Conservation (phyloP, 2,797 vertebrate genomes). For the Protosalanx chinensis region DNA sequence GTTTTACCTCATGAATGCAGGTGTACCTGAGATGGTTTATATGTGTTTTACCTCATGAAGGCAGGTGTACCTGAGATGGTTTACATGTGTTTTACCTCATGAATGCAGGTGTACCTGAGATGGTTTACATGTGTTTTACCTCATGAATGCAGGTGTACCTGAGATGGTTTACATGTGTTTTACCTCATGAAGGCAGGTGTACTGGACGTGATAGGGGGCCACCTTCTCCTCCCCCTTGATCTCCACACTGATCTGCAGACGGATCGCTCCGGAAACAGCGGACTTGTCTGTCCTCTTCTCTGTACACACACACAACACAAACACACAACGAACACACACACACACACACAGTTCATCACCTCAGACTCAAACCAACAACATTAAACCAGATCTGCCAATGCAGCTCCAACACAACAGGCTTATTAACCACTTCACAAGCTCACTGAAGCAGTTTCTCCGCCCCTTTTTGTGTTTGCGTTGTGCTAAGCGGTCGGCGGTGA, state of each 20-base stretch:
- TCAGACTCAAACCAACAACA: slow-evolving; percentile 3
- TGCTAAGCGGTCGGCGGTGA: slow-evolving; percentile 47
- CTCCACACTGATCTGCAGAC: slow-evolving; percentile 96
- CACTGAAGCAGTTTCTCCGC: slow-evolving; percentile 39
- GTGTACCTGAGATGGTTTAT: background rate
- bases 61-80: slow-evolving; percentile 79
- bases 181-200: slow-evolving; percentile 98
- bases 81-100: no score
- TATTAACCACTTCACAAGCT: slow-evolving; percentile 49
- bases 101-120: no score
- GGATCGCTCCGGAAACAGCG: slow-evolving; percentile 94
- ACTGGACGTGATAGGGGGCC: slow-evolving; percentile 94
- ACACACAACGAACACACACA: background rate
- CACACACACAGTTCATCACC: slow-evolving; percentile 27
- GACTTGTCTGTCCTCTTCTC: slow-evolving; percentile 99
- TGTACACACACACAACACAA: slow-evolving; percentile 48
- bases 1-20: slow-evolving; percentile 70
- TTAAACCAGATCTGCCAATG: slow-evolving; percentile 29
- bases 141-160: no score
- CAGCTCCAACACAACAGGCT: slow-evolving; percentile 48
- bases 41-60: slow-evolving; percentile 86
- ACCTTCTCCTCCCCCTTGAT: slow-evolving; percentile 99
- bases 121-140: slow-evolving; percentile 39
- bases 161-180: no score
- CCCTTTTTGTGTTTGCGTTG: slow-evolving; percentile 9